These are phyloP conservation scores for Epinephelus lanceolatus DNA, from an alignment of 2,113 vertebrate genomes.

Conservation along the genomic window DNA sequence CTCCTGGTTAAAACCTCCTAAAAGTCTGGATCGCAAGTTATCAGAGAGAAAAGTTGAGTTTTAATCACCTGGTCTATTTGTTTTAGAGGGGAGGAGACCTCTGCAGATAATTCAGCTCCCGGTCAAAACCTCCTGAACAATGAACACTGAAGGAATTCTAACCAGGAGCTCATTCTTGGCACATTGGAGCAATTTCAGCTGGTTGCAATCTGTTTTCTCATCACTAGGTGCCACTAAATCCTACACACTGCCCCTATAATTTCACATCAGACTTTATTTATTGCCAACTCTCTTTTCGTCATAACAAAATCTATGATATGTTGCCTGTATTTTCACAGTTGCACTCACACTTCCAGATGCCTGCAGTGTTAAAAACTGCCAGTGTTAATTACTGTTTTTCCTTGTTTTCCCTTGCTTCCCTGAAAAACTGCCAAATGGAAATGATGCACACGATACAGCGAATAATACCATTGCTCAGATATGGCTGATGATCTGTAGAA, in stretches of 20 bases:
- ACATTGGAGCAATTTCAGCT: no score
- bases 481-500: constrained; percentile 16
- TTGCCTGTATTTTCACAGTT: neutral
- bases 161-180: no score
- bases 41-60: no score
- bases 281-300: neutral
- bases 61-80: no score
- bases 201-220: no score
- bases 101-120: no score
- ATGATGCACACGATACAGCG: constrained; percentile 7
- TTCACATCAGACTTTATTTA: neutral
- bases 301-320: constrained; percentile 4
- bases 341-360: neutral
- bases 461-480: constrained; percentile 5
- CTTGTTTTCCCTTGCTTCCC: constrained; percentile 22
- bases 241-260: neutral
- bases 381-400: constrained; percentile 2
- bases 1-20: no score
- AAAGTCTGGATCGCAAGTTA: no score
- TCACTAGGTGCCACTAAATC: no score
- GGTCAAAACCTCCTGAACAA: no score
- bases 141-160: no score
- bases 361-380: neutral
- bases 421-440: constrained; percentile 30
- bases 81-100: no score